Conservation (phyloP, 2,113 vertebrate genomes). For the Ramphastos sulfuratus region DNA sequence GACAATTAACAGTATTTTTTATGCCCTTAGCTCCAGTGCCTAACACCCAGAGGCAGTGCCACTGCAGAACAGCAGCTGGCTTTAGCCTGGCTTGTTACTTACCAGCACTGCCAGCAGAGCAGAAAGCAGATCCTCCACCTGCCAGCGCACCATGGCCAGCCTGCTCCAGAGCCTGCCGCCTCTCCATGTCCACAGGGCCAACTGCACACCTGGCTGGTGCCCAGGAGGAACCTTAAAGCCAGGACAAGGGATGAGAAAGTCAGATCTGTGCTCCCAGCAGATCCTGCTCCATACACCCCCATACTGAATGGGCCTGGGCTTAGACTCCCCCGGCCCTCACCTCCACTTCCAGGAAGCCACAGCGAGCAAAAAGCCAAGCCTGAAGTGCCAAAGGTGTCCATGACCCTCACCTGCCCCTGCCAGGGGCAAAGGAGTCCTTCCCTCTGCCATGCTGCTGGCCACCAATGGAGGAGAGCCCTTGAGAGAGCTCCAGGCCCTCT, state of each 20-base stretch:
- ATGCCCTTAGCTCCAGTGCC: neutral
- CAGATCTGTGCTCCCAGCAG: neutral
- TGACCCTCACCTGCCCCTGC: neutral
- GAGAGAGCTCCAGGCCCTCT: accelerated
- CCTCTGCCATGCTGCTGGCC: neutral
- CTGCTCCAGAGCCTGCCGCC: neutral
- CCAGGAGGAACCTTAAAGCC: neutral
- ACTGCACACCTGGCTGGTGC: neutral
- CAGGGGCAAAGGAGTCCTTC: no score
- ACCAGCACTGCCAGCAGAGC: neutral
- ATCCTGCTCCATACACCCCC: no score
- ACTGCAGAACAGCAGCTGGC: neutral
- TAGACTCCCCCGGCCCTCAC: neutral
- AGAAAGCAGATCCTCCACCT: no score
- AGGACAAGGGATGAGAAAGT: neutral
- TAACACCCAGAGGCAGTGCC: no score
- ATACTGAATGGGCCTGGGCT: neutral
- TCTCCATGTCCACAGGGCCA: neutral
- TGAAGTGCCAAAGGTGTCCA: neutral
- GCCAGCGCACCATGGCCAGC: no score
- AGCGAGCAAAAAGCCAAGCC: neutral
- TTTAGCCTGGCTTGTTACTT: neutral
- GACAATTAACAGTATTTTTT: neutral
- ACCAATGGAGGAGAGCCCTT: neutral
- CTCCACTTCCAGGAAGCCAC: neutral